Percentiles rank a stretch among this genome's conserved stretches.
Evolutionary conservation across 2,113 vertebrate species (phyloP).

Genomic region (Leptosomus discolor): DNA sequence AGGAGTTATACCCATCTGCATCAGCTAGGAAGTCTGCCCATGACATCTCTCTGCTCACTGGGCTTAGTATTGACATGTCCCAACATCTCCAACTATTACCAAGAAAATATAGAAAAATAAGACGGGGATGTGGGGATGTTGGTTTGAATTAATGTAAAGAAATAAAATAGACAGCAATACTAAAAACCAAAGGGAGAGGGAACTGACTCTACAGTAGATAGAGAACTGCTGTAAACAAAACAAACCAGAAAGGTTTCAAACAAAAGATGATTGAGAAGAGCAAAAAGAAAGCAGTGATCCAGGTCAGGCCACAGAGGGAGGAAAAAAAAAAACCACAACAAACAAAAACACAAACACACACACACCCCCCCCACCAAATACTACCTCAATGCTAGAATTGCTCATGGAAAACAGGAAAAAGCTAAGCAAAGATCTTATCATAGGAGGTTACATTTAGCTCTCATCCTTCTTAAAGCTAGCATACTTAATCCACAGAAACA

Average conservation of each 20-base stretch:
- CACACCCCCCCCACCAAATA: not conserved
- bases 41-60: not conserved
- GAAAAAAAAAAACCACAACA: not conserved
- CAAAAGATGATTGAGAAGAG: not conserved
- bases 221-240: not conserved
- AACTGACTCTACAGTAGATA: rapidly evolving
- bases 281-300: not conserved
- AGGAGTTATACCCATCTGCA: not conserved
- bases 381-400: not conserved
- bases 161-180: not conserved
- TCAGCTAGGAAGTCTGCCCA: not conserved
- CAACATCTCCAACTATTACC: not conserved
- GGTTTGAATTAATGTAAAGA: not conserved
- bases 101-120: not conserved
- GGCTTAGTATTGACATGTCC: not conserved
- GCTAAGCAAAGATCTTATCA: not conserved
- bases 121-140: not conserved
- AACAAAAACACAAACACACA: not conserved
- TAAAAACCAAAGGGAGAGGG: not conserved
- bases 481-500: not conserved
- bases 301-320: not conserved
- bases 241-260: not conserved
- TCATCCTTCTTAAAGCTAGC: not conserved
- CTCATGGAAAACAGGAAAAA: not conserved
- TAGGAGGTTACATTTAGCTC: not conserved